Base-by-base conservation (phyloP, 2,888 invertebrate genomes). In the Nomada flava region DNA sequence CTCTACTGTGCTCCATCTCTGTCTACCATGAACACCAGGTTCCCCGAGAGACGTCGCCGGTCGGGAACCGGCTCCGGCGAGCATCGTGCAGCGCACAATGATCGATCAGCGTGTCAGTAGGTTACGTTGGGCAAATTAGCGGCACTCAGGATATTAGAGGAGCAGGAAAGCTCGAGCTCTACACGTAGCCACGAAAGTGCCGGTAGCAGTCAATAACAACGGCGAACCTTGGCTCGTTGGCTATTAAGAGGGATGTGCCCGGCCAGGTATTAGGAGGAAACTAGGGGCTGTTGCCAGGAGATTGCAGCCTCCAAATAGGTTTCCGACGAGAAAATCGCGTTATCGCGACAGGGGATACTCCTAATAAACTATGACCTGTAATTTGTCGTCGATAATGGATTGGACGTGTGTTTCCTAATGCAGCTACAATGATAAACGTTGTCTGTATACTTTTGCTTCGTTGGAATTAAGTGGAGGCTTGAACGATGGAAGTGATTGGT, bases 91-190 rank as follows among this genome's bases (percentile, higher is more conserved):
- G 57, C 15, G 85, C 82, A 82, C 82, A 82, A 84, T 84, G 87
- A 91, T 91, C 91, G 90, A 91, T 91, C 88, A 89, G 85, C 88
- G 89, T 88, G 87, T 91, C 87, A 88, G 88, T 86, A 85, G 90
- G 89, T 90, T 90, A 90, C 85, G 89, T 57, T 87, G 83, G 87
- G 89, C 90, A 91, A 92, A 92, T 92, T 92, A 92, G 91, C 90
- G 90, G 87, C 89, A 91, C 91, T 91, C 90, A 87, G 91, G 91
- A 92, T 92, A 91, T 92, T 91, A 91, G 91, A 91, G 89, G 89
- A 78, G 82, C 86, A 82, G 89, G 87, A 85, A 81, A 85, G 63
- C 80, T 53, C 42, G 9, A 18, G 62, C 55, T 79, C 75, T 63
- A 65, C 53, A 71, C 76, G 77, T 55, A 65, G 65, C 76, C 74